These are phyloP conservation scores for Acanthurus tractus DNA, from an alignment of 2,797 vertebrate genomes.

Conservation along the genomic window DNA sequence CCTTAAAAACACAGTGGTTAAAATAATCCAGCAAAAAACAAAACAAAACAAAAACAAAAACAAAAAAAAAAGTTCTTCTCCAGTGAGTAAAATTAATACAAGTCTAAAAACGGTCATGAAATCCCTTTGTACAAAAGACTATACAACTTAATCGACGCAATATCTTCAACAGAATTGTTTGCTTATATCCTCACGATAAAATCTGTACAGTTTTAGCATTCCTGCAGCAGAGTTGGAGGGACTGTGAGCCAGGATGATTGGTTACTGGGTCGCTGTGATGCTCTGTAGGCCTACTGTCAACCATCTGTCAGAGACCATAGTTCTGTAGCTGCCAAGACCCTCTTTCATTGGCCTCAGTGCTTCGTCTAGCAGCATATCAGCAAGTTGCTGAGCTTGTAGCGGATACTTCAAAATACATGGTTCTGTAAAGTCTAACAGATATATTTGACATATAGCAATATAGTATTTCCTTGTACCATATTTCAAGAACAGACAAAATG, in stretches of 20 bases:
- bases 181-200: slow-evolving; percentile 70
- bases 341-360: slow-evolving; percentile 85
- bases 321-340: slow-evolving; percentile 85
- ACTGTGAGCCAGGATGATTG: slow-evolving; percentile 67
- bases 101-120: slow-evolving; percentile 81
- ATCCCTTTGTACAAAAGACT: slow-evolving; percentile 93
- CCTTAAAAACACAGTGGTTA: slow-evolving; percentile 88
- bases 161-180: slow-evolving; percentile 80
- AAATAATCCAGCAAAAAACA: slow-evolving; percentile 84
- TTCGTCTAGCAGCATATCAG: slow-evolving; percentile 88
- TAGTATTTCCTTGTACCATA: slow-evolving; percentile 68
- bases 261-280: slow-evolving; percentile 65
- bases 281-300: slow-evolving; percentile 52
- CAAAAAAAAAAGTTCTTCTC: slow-evolving; percentile 73
- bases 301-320: slow-evolving; percentile 69
- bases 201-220: slow-evolving; percentile 81
- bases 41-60: slow-evolving; percentile 62
- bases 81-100: slow-evolving; percentile 88
- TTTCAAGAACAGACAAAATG: slow-evolving; percentile 65
- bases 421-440: slow-evolving; percentile 73
- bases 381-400: slow-evolving; percentile 81
- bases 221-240: slow-evolving; percentile 80
- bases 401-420: slow-evolving; percentile 83
- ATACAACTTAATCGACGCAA: slow-evolving; percentile 88
- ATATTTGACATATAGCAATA: slow-evolving; percentile 74